Conservation (phyloP, 2,888 invertebrate species). For the Lacanobia wlatinum region DNA sequence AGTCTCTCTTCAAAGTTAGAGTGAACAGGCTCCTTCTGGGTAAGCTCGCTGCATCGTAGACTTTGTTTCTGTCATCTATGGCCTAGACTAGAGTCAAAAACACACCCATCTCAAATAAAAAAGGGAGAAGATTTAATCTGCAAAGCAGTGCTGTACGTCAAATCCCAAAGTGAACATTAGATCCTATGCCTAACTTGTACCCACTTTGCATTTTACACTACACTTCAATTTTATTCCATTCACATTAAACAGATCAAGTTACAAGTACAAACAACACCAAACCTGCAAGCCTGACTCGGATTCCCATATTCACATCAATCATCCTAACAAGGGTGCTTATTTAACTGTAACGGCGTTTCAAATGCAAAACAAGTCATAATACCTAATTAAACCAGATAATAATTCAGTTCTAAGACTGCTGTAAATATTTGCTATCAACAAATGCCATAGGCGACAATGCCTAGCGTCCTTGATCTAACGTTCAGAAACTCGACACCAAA, state of each 20-base stretch:
- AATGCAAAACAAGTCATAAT: conserved; percentile 47
- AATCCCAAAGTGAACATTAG: neutral
- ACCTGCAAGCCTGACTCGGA: too few relatives aligned
- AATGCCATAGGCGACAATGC: conserved; percentile 53
- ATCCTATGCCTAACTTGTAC: neutral
- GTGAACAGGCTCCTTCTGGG: too few relatives aligned
- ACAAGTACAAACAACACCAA: neutral
- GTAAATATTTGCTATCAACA: conserved; percentile 59
- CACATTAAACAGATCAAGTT: neutral
- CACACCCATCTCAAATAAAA: too few relatives aligned
- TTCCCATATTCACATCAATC: conserved; percentile 25
- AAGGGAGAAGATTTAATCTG: neutral
- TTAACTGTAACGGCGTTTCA: conserved; percentile 30
- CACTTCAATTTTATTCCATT: neutral
- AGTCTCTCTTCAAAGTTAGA: too few relatives aligned
- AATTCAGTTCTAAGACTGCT: conserved; percentile 52
- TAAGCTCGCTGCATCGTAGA: too few relatives aligned
- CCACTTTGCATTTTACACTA: neutral
- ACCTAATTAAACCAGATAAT: conserved; percentile 61
- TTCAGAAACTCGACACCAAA: conserved; percentile 51
- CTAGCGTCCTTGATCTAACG: conserved; percentile 57
- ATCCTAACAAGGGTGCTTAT: conserved; percentile 37
- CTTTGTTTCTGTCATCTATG: too few relatives aligned
- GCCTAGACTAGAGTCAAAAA: too few relatives aligned
- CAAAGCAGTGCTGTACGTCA: neutral